These are phyloP conservation scores for Rachycentron canadum DNA, from an alignment of 2,797 vertebrate genomes.

Conservation along the genomic window DNA sequence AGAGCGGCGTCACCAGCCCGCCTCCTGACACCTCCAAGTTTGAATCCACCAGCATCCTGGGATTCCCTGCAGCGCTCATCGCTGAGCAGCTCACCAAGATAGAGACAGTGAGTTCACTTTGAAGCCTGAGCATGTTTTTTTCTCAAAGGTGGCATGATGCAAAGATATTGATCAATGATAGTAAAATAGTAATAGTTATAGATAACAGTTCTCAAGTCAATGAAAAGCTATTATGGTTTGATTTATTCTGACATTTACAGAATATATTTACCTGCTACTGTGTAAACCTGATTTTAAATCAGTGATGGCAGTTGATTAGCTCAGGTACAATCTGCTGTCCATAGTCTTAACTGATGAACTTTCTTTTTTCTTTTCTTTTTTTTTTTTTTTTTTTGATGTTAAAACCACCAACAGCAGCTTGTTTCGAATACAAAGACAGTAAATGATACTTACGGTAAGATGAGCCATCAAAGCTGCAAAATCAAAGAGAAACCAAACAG, in stretches of 20 bases:
- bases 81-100: conserved; percentile 93
- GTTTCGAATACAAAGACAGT: neutral
- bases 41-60: conserved; percentile 89
- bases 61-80: conserved; percentile 87
- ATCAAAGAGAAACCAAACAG: neutral
- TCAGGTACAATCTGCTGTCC: neutral
- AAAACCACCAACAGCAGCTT: neutral
- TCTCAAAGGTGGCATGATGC: neutral
- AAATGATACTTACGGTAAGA: conserved; percentile 4
- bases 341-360: neutral
- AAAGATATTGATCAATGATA: neutral
- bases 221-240: neutral
- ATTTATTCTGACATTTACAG: neutral
- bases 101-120: conserved; percentile 86
- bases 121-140: neutral
- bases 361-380: neutral
- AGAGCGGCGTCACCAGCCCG: conserved; percentile 57
- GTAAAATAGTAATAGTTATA: neutral
- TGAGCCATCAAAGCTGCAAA: neutral
- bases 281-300: neutral
- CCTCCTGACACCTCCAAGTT: conserved; percentile 78
- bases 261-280: neutral
- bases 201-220: neutral
- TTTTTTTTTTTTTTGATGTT: neutral
- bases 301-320: conserved; percentile 4